Evolutionary conservation across 2,113 vertebrate species (phyloP).

Genomic region (Propithecus coquereli): DNA sequence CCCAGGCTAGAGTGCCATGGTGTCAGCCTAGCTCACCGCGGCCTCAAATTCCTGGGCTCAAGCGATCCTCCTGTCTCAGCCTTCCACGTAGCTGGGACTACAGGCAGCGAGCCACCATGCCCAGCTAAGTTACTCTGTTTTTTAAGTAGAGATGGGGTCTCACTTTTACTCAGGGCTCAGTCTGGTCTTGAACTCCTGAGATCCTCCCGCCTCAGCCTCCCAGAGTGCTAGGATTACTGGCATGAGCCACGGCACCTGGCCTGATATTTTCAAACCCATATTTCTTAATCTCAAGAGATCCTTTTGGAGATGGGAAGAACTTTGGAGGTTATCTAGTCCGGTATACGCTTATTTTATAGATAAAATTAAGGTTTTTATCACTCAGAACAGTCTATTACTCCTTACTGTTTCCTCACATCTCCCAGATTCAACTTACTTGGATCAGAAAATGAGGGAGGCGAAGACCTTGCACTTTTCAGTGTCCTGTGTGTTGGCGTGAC

Average conservation of each 20-base stretch:
- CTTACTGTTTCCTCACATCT: neutral
- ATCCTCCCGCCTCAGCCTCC: neutral
- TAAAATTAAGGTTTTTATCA: neutral
- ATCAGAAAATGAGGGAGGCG: neutral
- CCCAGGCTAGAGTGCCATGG: neutral
- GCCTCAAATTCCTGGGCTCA: neutral
- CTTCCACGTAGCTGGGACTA: neutral
- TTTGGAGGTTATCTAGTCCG: neutral
- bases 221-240: neutral
- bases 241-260: neutral
- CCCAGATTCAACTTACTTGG: neutral
- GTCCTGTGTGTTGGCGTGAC: neutral
- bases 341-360: neutral
- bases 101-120: fast-evolving
- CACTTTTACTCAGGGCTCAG: too few species aligned
- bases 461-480: neutral
- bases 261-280: neutral
- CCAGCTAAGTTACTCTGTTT: neutral
- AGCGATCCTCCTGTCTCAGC: neutral
- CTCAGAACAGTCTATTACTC: neutral
- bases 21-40: neutral
- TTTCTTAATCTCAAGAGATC: neutral
- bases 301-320: neutral
- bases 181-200: neutral
- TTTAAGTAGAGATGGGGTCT: neutral